These are phyloP conservation scores for Machimus atricapillus DNA, from an alignment of 2,888 invertebrate genomes.

Conservation along the genomic window DNA sequence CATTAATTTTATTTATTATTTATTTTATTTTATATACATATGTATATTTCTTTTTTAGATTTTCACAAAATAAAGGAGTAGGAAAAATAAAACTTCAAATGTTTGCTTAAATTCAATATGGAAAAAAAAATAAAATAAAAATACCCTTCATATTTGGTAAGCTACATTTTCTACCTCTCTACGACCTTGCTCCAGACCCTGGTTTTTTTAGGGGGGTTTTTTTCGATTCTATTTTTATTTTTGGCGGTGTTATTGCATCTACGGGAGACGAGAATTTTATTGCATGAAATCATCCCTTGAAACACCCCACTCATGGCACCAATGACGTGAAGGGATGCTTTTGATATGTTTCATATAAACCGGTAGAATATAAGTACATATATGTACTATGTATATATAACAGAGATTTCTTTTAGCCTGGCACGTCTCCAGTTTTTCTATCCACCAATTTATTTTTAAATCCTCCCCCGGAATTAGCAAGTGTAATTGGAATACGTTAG, in stretches of 20 bases:
- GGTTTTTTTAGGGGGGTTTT: no score
- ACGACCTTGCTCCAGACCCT: neutral
- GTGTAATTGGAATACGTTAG: slow-evolving; percentile 1
- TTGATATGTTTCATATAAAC: neutral
- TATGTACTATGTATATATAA: no score
- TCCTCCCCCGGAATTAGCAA: slow-evolving; percentile 13
- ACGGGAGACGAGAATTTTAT: neutral
- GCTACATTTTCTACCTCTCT: neutral
- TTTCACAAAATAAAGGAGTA: neutral
- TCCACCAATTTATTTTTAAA: slow-evolving; percentile 29
- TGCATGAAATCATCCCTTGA: neutral
- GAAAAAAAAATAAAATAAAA: neutral
- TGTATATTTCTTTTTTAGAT: neutral
- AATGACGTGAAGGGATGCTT: neutral
- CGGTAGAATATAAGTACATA: neutral
- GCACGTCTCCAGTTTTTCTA: neutral
- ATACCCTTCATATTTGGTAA: neutral
- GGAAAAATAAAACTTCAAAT: slow-evolving; percentile 11
- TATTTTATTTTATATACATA: neutral
- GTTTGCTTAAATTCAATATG: neutral
- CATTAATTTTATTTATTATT: neutral
- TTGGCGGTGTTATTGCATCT: neutral
- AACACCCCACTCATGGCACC: neutral
- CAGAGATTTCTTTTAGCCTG: no score
- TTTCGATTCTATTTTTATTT: no score